phyloP scores from a whole-genome alignment of 2,797 vertebrate species.

The Acrocephalus scirpaceus region DNA sequence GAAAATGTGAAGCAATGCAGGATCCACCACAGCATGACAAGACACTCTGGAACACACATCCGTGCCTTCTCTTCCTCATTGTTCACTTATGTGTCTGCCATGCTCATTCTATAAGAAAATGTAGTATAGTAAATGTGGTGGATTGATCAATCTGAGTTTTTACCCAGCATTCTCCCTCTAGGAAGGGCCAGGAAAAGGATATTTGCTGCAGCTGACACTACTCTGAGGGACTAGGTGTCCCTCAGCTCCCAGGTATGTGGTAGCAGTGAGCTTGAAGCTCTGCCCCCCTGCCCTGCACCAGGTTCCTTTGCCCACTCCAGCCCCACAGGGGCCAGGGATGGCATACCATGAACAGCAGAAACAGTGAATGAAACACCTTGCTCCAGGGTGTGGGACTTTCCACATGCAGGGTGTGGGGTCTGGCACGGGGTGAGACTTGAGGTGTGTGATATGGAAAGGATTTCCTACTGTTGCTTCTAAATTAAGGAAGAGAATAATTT shows the following conservation, averaged over 20 bases:
- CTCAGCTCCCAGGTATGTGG: background rate
- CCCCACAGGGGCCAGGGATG: background rate
- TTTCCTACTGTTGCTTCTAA: background rate
- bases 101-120: background rate
- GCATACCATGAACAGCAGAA: background rate
- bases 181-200: background rate
- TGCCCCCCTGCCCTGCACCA: accelerated
- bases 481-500: background rate
- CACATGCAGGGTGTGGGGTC: accelerated
- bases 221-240: accelerated
- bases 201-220: background rate
- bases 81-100: accelerated
- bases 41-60: background rate
- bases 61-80: background rate
- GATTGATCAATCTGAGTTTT: background rate
- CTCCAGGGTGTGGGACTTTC: background rate
- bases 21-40: accelerated
- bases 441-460: background rate
- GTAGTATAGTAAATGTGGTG: background rate
- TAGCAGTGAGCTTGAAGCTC: background rate
- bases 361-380: background rate
- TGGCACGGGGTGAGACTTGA: background rate
- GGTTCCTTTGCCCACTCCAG: background rate
- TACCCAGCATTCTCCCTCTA: background rate
- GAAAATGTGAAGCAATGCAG: background rate